Conservation (phyloP, 2,113 vertebrate genomes). For the Aplodontia rufa region DNA sequence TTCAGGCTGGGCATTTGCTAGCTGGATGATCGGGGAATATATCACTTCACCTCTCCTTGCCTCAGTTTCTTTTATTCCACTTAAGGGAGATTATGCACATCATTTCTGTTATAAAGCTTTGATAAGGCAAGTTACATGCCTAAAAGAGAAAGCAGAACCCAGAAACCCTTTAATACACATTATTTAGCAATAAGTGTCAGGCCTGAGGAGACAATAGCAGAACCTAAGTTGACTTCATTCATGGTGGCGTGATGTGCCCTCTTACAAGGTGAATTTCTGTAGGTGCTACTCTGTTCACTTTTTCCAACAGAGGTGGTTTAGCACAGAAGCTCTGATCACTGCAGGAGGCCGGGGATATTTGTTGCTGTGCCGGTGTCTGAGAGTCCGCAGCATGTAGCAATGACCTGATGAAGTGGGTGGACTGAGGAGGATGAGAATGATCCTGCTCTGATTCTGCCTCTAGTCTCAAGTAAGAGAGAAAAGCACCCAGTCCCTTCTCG, state of each 20-base stretch:
- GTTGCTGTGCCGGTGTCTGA: not conserved
- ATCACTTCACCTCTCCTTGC: not conserved
- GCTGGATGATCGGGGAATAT: not conserved
- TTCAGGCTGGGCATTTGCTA: not conserved
- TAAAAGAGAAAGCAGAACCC: not conserved
- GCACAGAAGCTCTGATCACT: not conserved
- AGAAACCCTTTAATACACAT: not conserved
- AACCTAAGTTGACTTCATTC: not conserved
- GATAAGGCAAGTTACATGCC: not conserved
- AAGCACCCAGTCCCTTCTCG: not conserved
- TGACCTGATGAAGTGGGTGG: rapidly evolving
- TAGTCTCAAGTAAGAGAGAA: not conserved
- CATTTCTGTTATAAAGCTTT: not conserved
- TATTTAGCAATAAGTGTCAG: not conserved
- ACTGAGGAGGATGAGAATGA: too few species aligned
- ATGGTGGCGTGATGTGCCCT: not conserved
- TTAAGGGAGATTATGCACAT: not conserved
- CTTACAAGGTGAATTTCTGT: not conserved
- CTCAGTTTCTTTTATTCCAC: slow-evolving; percentile 4
- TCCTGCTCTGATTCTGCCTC: not conserved
- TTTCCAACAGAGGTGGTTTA: not conserved
- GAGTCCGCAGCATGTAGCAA: too few species aligned
- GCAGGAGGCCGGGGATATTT: too few species aligned
- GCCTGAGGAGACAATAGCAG: not conserved
- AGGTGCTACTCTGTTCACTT: not conserved